Evolutionary conservation across 2,888 invertebrate species (phyloP), one percentile per base, ranked within the genome.

Genomic region (Cybosia mesomella): DNA sequence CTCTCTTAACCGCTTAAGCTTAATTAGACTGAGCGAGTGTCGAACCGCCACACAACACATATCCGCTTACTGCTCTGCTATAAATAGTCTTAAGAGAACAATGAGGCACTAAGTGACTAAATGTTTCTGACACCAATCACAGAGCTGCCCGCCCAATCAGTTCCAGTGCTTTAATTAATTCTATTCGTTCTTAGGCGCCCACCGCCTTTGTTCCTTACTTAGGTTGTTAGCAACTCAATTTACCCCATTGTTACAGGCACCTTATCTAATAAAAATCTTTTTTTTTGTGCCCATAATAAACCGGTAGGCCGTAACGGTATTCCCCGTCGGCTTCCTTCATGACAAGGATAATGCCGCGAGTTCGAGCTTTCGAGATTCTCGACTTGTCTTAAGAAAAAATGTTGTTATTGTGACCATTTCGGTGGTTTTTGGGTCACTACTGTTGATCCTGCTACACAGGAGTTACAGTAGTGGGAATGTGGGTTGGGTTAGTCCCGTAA

Each of bases 111-210:
- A 49, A 49, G n/a, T 49, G 49, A 49, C 49, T 49, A 43, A 0
- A 43, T 43, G 43, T 13, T 36, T 36, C 1, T 36, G 13, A 36
- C 18, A 43, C 7, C 18, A 7, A 43, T 70, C 77, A 74, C 71
- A 76, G 69, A 66, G 58, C 43, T 59, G 68, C 58, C 68, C 68
- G 66, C 63, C 68, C 75, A 67, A 75, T 77, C 75, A 77, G 68
- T 71, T 62, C 53, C 58, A 77, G 58, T 55, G 55, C 24, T 62
- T 74, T 70, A 71, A 77, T 75, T 71, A 70, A 73, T 71, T 75
- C 62, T 58, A 58, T 78, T 80, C 75, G 66, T 75, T 70, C 62
- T 54, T 49, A 53, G 36, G 32, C 61, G 34, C 53, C 36, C 24
- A 53, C 58, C 18, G 58, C 58, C 70, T 67, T 71, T 74, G 73